phyloP scores from a whole-genome alignment of 2,113 vertebrate species.

The Martes martes region DNA sequence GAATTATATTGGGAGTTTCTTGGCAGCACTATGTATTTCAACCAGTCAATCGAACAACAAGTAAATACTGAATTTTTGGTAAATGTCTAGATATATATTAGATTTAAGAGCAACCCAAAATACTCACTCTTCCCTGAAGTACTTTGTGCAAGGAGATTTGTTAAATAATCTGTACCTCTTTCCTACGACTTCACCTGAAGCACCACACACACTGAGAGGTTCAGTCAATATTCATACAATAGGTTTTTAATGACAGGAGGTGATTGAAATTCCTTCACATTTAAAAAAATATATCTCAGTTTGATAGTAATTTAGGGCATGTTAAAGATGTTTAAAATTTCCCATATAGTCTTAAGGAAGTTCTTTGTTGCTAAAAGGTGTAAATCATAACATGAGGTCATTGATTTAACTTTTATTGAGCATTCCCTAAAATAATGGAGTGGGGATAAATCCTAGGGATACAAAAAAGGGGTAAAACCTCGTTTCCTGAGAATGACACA shows the following conservation, averaged over 20 bases:
- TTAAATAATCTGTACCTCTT: not conserved
- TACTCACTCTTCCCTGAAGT: not conserved
- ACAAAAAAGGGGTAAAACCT: not conserved
- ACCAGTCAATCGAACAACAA: constrained; percentile 53
- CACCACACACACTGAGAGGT: not conserved
- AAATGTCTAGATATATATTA: constrained; percentile 36
- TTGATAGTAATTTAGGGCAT: constrained; percentile 7
- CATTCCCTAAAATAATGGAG: not conserved
- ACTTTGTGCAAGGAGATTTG: not conserved
- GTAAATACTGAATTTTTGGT: constrained; percentile 53
- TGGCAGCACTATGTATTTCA: constrained; percentile 44
- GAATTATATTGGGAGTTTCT: constrained; percentile 58
- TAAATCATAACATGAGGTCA: not conserved
- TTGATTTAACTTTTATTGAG: not conserved
- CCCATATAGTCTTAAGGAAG: not conserved
- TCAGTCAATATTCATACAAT: not conserved
- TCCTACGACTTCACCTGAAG: not conserved
- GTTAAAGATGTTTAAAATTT: constrained; percentile 9
- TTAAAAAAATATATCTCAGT: not conserved
- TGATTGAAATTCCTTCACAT: not conserved
- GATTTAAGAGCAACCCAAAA: constrained; percentile 30
- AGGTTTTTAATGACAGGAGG: not conserved
- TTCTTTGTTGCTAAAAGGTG: not conserved
- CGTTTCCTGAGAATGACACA: not conserved
- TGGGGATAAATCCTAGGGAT: not conserved